Percentiles rank a stretch among this genome's conserved stretches.
Conservation (phyloP, 2,113 vertebrate species). For the Carassius auratus region DNA sequence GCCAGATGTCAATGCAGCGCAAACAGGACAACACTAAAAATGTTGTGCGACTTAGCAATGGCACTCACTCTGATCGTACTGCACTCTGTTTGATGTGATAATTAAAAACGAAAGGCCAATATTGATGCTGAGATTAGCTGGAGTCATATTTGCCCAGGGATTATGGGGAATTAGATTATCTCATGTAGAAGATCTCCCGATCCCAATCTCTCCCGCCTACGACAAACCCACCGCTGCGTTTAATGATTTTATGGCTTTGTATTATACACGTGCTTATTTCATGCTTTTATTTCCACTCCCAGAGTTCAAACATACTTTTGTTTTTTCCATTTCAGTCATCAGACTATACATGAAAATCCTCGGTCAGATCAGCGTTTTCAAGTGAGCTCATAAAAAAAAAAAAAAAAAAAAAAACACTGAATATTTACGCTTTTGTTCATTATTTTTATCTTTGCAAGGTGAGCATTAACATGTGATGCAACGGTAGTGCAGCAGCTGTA, state of each 20-base stretch:
- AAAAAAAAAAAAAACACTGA: neutral
- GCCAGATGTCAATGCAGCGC: constrained; percentile 46
- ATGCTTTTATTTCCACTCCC: neutral
- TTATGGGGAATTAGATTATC: constrained; percentile 54
- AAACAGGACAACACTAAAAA: constrained; percentile 36
- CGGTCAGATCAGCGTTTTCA: neutral
- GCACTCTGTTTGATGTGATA: constrained; percentile 52
- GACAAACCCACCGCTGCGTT: neutral
- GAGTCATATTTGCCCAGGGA: constrained; percentile 49
- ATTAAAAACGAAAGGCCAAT: constrained; percentile 54
- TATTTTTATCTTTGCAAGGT: neutral
- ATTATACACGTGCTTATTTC: neutral
- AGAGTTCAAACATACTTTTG: neutral
- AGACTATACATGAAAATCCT: neutral
- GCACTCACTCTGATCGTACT: neutral
- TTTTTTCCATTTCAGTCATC: neutral
- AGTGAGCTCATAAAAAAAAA: neutral
- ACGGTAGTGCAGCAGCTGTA: neutral
- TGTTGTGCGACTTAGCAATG: constrained; percentile 33
- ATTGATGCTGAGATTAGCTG: constrained; percentile 54
- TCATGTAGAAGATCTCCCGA: constrained; percentile 25
- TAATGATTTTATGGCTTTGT: neutral
- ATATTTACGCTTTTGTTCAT: neutral
- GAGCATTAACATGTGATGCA: neutral
- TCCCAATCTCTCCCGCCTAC: neutral